These are phyloP conservation scores for Megaceryle torquata DNA, from an alignment of 2,113 vertebrate genomes.

Conservation along the genomic window DNA sequence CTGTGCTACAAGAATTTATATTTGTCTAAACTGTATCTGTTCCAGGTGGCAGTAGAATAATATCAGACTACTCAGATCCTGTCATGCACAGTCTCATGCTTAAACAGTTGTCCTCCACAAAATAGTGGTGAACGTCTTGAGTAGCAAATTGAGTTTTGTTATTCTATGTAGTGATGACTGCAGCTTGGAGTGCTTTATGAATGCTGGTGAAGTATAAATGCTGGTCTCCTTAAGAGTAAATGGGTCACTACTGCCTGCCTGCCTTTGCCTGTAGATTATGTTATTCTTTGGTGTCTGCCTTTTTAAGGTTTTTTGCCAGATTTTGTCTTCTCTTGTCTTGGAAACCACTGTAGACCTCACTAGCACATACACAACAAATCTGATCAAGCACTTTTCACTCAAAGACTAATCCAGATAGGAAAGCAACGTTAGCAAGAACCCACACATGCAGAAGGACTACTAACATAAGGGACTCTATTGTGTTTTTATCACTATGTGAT, in stretches of 20 bases:
- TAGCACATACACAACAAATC: background rate
- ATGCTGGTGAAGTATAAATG: background rate
- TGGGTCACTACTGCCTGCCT: rapidly evolving
- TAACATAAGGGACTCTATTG: background rate
- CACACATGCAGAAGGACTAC: rapidly evolving
- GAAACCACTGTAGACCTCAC: background rate
- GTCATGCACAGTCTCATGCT: background rate
- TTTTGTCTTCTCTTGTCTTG: background rate
- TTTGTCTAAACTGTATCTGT: background rate
- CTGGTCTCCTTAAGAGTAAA: background rate
- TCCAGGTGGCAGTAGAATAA: background rate
- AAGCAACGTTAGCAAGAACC: background rate
- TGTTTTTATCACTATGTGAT: background rate
- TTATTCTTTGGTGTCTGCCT: background rate
- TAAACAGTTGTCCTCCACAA: background rate
- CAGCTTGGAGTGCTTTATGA: background rate
- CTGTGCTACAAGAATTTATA: background rate
- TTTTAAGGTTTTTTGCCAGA: background rate
- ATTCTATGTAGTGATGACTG: background rate
- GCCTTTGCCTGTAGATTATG: background rate
- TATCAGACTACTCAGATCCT: background rate
- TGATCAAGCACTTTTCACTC: background rate
- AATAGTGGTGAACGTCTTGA: background rate
- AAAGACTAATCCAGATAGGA: background rate
- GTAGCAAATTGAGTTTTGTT: background rate